Base-by-base conservation (phyloP, 2,797 vertebrate genomes). In the Argentina silus region DNA sequence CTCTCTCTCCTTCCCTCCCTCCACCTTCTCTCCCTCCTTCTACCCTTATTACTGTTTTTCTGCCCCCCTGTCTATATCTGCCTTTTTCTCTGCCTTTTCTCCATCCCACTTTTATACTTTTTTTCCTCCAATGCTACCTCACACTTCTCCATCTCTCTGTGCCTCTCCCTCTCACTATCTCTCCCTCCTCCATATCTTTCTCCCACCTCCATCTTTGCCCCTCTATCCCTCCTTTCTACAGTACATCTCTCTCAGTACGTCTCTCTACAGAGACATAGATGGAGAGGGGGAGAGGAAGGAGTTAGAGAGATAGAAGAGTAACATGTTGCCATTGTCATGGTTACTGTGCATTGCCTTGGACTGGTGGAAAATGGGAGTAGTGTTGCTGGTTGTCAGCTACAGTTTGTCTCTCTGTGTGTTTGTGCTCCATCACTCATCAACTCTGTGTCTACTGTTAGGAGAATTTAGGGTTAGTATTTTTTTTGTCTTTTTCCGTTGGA, bases 311-410 rank as follows among this genome's bases (percentile, higher is more conserved):
- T 6, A 21, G 6, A 27, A 44, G 47, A 50, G 3, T 45, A 2
- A 36, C 51, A 51, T 67, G 47, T 67, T 67, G 21, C 65, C 21
- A 10, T 67, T 36, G 47, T 67, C 65, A 51, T 51, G 47, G 65
- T 67, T 51, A 36, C 21, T 27, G 7, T 27, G 9, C n/a, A 36
- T 15, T 3, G 15, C 6, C 48, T 19, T 14, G 10, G 48, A 48
- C 44, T 48, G 47, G 64, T 12, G 11, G 65, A 53, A 21, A 50
- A 67, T 4, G 65, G 51, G 19, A 51, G 48, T 15, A 5, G 10
- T 42, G 27, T 55, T 17, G n/a, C 51, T 50, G 36, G 15, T 68
- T 56, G 51, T 56, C 51, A 68, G 36, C 10, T 61, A 61, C 51
- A 43, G 27, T n/a, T 56, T 10, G 48, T 55, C 14, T 15, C 23